Percentiles rank a stretch among this genome's conserved stretches.
These are phyloP conservation scores for Archivesica marissinica DNA, from an alignment of 1,140 invertebrate genomes.

Conservation along the genomic window DNA sequence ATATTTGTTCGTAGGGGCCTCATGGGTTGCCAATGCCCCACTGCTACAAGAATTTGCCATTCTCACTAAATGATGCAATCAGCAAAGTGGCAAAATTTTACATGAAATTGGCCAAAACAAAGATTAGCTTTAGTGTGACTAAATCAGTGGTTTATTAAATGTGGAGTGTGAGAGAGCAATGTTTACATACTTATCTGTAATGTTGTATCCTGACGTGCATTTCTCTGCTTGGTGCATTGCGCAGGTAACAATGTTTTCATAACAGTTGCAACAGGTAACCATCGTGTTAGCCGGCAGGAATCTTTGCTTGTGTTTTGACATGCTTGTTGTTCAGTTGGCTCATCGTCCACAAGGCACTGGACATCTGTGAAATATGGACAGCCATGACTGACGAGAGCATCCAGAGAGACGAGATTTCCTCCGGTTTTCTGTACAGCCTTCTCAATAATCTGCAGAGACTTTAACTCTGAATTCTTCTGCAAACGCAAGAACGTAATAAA, in stretches of 20 bases:
- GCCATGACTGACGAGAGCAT: conserved; percentile 51
- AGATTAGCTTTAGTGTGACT: too few species aligned
- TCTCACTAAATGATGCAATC: too few species aligned
- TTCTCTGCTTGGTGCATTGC: too few species aligned
- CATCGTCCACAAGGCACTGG: background rate
- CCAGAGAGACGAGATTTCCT: conserved; percentile 54
- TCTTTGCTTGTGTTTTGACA: background rate
- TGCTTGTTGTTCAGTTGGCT: background rate
- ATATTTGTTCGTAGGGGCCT: too few species aligned
- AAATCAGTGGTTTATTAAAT: too few species aligned
- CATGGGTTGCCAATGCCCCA: too few species aligned
- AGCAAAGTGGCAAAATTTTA: too few species aligned
- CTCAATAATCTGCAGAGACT: conserved; percentile 45
- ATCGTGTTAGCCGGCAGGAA: background rate
- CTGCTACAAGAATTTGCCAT: too few species aligned
- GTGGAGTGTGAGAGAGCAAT: too few species aligned
- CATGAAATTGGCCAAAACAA: too few species aligned
- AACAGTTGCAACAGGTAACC: background rate
- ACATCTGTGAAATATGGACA: conserved; percentile 8
- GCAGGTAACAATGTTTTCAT: background rate
- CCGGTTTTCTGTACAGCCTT: conserved; percentile 57
- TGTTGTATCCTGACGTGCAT: too few species aligned
- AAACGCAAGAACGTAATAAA: conserved; percentile 35
- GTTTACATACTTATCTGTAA: too few species aligned
- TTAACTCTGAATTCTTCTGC: conserved; percentile 17